A percentile compares a stretch with the other conserved stretches of the same genome.
Evolutionary conservation across 2,888 invertebrate species (phyloP).

Genomic region (Gymnoscelis rufifasciata): DNA sequence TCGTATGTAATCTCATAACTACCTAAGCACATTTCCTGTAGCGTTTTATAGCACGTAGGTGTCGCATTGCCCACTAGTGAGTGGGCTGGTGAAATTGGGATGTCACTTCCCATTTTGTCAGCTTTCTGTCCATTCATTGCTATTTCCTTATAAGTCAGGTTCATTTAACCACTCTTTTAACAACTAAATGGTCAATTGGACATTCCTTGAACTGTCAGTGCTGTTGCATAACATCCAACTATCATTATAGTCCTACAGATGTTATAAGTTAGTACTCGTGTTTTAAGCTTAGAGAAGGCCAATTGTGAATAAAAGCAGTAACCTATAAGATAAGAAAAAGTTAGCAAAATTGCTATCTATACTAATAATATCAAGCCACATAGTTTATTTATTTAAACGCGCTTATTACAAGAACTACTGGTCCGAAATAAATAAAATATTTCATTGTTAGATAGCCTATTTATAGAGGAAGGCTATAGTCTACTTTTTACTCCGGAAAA

Average conservation of each 20-base stretch:
- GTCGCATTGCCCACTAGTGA: conserved; percentile 9
- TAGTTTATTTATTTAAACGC: too few relatives aligned
- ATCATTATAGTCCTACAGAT: background rate
- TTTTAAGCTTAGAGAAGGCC: too few relatives aligned
- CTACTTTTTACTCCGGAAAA: too few relatives aligned
- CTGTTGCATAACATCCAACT: background rate
- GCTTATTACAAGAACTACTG: too few relatives aligned
- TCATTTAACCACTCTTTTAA: background rate
- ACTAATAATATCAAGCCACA: too few relatives aligned
- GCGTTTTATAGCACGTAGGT: conserved; percentile 13
- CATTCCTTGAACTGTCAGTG: background rate
- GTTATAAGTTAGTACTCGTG: too few relatives aligned
- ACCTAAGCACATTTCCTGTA: conserved; percentile 1
- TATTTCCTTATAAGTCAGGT: conserved; percentile 16
- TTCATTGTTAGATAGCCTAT: too few relatives aligned
- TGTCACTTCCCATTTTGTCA: conserved; percentile 24
- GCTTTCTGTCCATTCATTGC: conserved; percentile 23
- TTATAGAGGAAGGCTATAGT: too few relatives aligned
- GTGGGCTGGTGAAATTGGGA: conserved; percentile 25
- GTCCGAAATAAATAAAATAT: too few relatives aligned
- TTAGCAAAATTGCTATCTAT: too few relatives aligned
- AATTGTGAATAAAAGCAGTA: too few relatives aligned
- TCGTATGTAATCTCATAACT: background rate
- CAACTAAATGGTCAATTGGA: background rate
- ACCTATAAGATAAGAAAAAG: too few relatives aligned